phyloP scores from a whole-genome alignment of 2,888 invertebrate species.

The Apamea monoglypha region DNA sequence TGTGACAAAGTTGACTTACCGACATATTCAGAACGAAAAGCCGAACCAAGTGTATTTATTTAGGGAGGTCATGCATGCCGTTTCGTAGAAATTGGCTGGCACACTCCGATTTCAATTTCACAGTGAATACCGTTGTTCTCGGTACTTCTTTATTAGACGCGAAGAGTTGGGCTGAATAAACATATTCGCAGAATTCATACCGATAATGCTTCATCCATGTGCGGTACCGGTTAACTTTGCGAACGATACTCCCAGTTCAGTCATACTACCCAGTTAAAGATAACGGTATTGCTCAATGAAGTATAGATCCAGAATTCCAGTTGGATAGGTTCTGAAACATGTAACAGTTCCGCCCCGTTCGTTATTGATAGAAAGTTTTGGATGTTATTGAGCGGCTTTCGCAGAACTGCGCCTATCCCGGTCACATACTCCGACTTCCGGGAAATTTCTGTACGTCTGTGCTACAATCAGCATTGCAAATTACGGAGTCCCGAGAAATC shows the following conservation, averaged over 20 bases:
- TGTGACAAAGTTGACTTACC: constrained; percentile 5
- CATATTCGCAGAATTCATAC: constrained; percentile 75
- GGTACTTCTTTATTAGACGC: constrained; percentile 78
- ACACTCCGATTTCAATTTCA: constrained; percentile 81
- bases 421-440: constrained; percentile 30
- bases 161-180: constrained; percentile 71
- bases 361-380: constrained; percentile 45
- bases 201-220: constrained; percentile 66
- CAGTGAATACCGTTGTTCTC: constrained; percentile 79
- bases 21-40: constrained; percentile 40
- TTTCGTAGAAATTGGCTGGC: constrained; percentile 75
- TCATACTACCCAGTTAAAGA: constrained; percentile 36
- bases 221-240: constrained; percentile 46
- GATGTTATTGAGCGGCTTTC: constrained; percentile 32
- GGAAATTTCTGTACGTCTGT: constrained; percentile 43
- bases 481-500: constrained; percentile 49
- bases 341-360: constrained; percentile 12
- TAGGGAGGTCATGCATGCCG: constrained; percentile 74
- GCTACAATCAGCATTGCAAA: constrained; percentile 55
- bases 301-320: constrained; percentile 18
- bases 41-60: constrained; percentile 62
- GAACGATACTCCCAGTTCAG: constrained; percentile 36
- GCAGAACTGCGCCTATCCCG: constrained; percentile 43
- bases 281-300: constrained; percentile 49
- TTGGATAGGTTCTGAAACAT: constrained; percentile 28